Conservation (phyloP, 2,797 vertebrate genomes). For the Acanthornis magna region DNA sequence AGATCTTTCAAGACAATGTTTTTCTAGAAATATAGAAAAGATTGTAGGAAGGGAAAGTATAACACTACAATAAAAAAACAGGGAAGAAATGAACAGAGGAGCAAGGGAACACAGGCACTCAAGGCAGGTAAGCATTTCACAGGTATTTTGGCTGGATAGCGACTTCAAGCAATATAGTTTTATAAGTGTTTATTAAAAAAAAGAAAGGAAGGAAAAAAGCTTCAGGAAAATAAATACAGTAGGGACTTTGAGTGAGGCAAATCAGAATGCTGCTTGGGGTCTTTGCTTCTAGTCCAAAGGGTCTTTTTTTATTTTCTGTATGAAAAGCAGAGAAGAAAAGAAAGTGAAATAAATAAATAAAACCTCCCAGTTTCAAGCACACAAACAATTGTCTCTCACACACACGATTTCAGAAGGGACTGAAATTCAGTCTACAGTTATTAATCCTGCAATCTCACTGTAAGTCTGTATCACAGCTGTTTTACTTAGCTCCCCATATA, state of each 20-base stretch:
- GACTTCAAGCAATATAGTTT: conserved; percentile 65
- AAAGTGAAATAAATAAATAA: conserved; percentile 65
- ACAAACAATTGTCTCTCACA: not conserved
- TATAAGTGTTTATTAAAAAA: conserved; percentile 70
- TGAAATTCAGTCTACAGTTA: conserved; percentile 50
- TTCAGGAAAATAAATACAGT: conserved; percentile 70
- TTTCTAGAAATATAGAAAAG: not conserved
- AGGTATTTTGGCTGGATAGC: conserved; percentile 38
- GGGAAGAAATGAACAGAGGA: conserved; percentile 17
- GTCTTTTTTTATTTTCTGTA: conserved; percentile 50
- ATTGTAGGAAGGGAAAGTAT: not conserved
- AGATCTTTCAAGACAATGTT: not conserved
- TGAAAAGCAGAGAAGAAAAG: conserved; percentile 34
- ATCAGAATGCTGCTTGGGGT: conserved; percentile 63
- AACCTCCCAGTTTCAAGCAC: conserved; percentile 24
- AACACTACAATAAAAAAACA: not conserved
- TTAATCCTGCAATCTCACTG: conserved; percentile 23
- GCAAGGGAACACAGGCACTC: conserved; percentile 35
- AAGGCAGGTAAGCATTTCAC: conserved; percentile 46
- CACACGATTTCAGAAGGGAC: conserved; percentile 11
- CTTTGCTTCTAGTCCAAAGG: conserved; percentile 64
- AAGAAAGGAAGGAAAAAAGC: conserved; percentile 59
- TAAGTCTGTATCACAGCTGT: not conserved
- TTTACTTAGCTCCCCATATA: not conserved
- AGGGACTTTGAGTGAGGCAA: conserved; percentile 66